Percentiles rank a stretch among this genome's conserved stretches.
Evolutionary conservation across 2,888 invertebrate species (phyloP).

Genomic region (Trisateles emortualis): DNA sequence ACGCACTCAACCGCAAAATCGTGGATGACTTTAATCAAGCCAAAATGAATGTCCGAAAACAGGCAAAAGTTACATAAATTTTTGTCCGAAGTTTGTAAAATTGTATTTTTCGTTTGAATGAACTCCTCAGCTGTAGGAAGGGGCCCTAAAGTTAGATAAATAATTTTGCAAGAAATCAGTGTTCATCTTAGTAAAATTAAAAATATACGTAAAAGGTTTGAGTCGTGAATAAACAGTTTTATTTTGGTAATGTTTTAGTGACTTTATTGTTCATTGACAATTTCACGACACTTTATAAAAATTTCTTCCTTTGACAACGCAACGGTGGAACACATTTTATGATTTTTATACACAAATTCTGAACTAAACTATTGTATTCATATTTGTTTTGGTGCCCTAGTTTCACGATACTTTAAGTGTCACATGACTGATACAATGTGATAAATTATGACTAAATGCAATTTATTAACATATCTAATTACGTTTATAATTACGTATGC

Average conservation of each 20-base stretch:
- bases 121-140: constrained; percentile 48
- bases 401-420: neutral
- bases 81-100: constrained; percentile 57
- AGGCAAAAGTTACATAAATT: constrained; percentile 55
- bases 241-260: constrained; percentile 9
- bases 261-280: constrained; percentile 3
- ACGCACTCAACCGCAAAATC: constrained; percentile 27
- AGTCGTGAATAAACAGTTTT: constrained; percentile 20
- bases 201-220: constrained; percentile 19
- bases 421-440: neutral
- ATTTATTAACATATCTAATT: constrained; percentile 2
- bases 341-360: neutral
- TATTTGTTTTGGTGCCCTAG: neutral
- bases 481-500: constrained; percentile 4
- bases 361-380: neutral
- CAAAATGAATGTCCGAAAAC: constrained; percentile 54
- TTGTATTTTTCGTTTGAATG: constrained; percentile 63
- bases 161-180: constrained; percentile 53
- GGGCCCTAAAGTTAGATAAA: constrained; percentile 43
- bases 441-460: constrained; percentile 2
- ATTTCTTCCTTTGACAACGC: constrained; percentile 7
- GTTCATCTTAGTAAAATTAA: constrained; percentile 45
- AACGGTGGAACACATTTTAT: neutral
- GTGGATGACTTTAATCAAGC: constrained; percentile 57
- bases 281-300: constrained; percentile 6